phyloP scores from a whole-genome alignment of 2,113 vertebrate species.

The Fregata magnificens region DNA sequence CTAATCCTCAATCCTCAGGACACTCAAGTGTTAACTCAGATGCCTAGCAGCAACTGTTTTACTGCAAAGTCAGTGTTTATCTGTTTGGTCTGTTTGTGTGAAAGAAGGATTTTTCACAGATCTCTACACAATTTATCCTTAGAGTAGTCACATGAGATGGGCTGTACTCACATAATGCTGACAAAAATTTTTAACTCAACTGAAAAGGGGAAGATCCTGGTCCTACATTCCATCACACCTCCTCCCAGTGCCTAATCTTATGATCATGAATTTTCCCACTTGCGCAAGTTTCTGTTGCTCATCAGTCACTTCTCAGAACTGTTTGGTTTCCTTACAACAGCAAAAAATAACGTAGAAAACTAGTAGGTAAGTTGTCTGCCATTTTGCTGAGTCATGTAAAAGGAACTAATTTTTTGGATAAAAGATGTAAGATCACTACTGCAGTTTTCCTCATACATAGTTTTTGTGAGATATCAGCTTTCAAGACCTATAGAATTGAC shows the following conservation, averaged over 20 bases:
- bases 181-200: background rate
- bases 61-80: background rate
- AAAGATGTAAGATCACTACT: background rate
- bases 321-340: background rate
- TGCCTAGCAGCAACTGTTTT: background rate
- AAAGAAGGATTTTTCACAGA: background rate
- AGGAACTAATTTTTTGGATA: rapidly evolving
- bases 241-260: background rate
- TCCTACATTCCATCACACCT: background rate
- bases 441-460: background rate
- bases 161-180: background rate
- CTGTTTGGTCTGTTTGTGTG: background rate
- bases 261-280: background rate
- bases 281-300: background rate
- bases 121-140: background rate
- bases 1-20: background rate
- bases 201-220: background rate
- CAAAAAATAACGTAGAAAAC: background rate
- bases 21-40: background rate
- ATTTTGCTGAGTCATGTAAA: background rate
- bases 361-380: background rate
- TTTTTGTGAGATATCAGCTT: background rate
- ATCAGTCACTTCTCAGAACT: background rate
- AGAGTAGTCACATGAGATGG: background rate
- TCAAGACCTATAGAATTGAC: background rate